These are phyloP conservation scores for Siniperca knerii DNA, from an alignment of 2,113 vertebrate species.

Conservation along the genomic window DNA sequence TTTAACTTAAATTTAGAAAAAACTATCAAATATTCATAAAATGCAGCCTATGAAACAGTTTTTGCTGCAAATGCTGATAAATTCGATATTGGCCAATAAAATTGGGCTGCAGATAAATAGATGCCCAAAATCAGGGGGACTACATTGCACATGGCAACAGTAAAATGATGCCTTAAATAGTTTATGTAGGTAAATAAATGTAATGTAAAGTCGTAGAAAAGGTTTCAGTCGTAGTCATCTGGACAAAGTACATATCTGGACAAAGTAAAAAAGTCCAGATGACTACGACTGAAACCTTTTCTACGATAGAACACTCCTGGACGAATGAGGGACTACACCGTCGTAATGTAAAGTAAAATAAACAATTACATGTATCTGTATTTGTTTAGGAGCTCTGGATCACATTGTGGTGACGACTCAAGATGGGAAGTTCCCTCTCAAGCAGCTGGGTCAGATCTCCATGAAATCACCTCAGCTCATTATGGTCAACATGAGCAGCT, in stretches of 20 bases:
- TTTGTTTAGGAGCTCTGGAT: conserved; percentile 91
- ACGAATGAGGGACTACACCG: too few relatives aligned
- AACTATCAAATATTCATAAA: background rate
- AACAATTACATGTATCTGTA: conserved; percentile 24
- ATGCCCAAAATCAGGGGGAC: background rate
- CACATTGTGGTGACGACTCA: conserved; percentile 90
- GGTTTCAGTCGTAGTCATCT: too few relatives aligned
- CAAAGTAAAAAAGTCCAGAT: too few relatives aligned
- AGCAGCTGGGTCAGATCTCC: conserved; percentile 96
- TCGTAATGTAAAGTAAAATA: background rate
- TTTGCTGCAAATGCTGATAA: background rate
- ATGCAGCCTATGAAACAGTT: background rate
- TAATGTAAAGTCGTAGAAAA: background rate
- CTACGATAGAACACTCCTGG: too few relatives aligned
- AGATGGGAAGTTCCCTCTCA: conserved; percentile 94
- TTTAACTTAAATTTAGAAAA: background rate
- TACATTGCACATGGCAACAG: background rate
- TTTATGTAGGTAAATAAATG: background rate
- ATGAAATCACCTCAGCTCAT: conserved; percentile 94
- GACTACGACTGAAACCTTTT: too few relatives aligned
- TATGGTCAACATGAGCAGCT: conserved; percentile 93
- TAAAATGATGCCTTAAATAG: background rate
- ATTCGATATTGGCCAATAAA: background rate
- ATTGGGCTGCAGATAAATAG: background rate
- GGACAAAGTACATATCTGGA: too few relatives aligned